Percentiles rank a stretch among this genome's conserved stretches.
These are phyloP conservation scores for Staurois parvus DNA, from an alignment of 2,797 vertebrate species.

Conservation along the genomic window DNA sequence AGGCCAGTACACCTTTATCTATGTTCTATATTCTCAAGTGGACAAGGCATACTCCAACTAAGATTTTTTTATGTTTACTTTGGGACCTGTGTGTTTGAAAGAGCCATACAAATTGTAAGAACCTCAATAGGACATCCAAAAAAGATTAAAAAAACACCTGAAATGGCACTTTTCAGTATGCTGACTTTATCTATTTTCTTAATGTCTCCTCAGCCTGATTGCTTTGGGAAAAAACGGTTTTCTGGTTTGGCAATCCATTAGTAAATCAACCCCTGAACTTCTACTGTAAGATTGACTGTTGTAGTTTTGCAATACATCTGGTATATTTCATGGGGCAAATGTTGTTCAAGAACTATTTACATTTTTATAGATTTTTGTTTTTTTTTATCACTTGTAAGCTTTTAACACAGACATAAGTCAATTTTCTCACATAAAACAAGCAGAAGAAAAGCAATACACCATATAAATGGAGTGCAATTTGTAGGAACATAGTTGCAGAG, in stretches of 20 bases:
- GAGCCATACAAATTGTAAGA: too few species aligned
- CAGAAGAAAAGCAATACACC: constrained; percentile 54
- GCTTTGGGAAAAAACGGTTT: too few species aligned
- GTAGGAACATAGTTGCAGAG: constrained; percentile 68
- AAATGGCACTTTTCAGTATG: too few species aligned
- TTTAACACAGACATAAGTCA: constrained; percentile 52
- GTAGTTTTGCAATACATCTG: not conserved
- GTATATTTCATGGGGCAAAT: constrained; percentile 1
- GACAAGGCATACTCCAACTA: too few species aligned
- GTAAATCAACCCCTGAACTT: not conserved
- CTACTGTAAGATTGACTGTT: not conserved
- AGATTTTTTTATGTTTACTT: too few species aligned
- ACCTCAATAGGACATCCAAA: too few species aligned
- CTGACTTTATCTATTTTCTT: too few species aligned
- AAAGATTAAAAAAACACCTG: too few species aligned
- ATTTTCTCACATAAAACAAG: constrained; percentile 51
- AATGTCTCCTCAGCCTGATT: too few species aligned
- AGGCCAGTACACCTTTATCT: too few species aligned
- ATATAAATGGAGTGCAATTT: constrained; percentile 64
- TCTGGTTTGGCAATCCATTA: not conserved
- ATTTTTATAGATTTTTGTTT: constrained; percentile 46
- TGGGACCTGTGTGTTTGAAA: too few species aligned
- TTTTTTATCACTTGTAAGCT: constrained; percentile 34
- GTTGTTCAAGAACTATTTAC: constrained; percentile 20
- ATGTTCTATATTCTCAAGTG: too few species aligned